phyloP scores from a whole-genome alignment of 2,113 vertebrate species.

The Cromileptes altivelis region DNA sequence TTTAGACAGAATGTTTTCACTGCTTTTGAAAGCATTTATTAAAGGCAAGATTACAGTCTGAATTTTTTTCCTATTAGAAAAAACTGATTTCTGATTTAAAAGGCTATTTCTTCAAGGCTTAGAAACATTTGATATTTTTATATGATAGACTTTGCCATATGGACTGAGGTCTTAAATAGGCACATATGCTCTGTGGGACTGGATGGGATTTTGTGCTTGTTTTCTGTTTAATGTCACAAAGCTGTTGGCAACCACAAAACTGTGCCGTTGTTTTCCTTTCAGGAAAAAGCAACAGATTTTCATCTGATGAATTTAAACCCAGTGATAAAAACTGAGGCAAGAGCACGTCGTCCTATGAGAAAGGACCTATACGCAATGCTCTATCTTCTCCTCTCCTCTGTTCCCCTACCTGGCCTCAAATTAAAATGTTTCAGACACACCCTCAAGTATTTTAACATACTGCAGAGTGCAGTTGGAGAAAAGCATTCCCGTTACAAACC shows the following conservation, averaged over 20 bases:
- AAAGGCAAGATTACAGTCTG: background rate
- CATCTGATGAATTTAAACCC: background rate
- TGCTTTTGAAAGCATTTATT: background rate
- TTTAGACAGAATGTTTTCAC: background rate
- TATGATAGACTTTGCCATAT: background rate
- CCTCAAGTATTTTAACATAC: slow-evolving; percentile 38
- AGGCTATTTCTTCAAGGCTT: background rate
- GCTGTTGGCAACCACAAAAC: background rate
- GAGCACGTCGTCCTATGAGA: background rate
- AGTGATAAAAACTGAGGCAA: background rate
- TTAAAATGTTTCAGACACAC: slow-evolving; percentile 9
- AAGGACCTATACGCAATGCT: background rate
- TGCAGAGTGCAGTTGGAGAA: slow-evolving; percentile 33
- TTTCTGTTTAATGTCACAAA: slow-evolving; percentile 20
- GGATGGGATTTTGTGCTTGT: background rate
- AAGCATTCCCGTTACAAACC: slow-evolving; percentile 47
- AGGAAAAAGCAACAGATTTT: background rate
- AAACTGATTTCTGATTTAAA: background rate
- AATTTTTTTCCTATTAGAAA: background rate
- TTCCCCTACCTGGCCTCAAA: slow-evolving; percentile 16
- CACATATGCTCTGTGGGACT: background rate
- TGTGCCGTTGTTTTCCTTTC: background rate
- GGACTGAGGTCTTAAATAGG: background rate
- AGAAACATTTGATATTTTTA: background rate
- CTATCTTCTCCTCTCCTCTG: background rate